Base-by-base conservation (phyloP, 2,797 vertebrate species). In the Chloroceryle inda region DNA sequence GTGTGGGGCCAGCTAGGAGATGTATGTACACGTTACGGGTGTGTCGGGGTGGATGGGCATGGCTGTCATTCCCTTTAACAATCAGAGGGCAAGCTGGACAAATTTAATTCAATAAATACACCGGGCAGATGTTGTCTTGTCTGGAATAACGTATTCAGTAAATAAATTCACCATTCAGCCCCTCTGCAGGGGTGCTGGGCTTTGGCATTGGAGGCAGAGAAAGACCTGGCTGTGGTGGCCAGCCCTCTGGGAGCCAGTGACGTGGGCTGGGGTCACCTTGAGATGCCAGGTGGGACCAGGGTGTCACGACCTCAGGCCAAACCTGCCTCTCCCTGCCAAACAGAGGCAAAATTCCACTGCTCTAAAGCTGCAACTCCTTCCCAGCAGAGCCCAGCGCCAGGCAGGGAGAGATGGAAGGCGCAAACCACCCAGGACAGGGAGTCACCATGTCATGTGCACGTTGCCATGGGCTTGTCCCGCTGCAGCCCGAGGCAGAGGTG, bases 61-160 rank as follows among this genome's bases (percentile, higher is more conserved):
- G 92, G 95, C 87, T 94, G 79, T 95, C 33, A 9, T 92, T 96
- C 96, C 93, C 96, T 95, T 89, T 95, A 86, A 96, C 47, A 50
- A 84, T 88, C 84, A 89, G 87, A 90, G 71, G 58, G 69, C 0
- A 6, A 61, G 52, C 18, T 75, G 89, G 85, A 49, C 59, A 89
- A 73, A 90, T 64, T 92, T 47, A 91, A 78, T 50, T 96, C 72
- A 86, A 44, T 87, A 93, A 92, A 72, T 95, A 92, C 76, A 66
- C 31, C 40, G 49, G 72, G 55, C 11, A 2, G 45, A 31, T 74
- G 38, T 56, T 82, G 13, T 84, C 56, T 87, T 5, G 3, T 49
- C 72, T 78, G 67, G 33, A 92, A 74, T 87, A 67, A 80, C 29
- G 82, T 85, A 83, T 75, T 94, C 45, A 49, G 83, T 77, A 89